These are phyloP conservation scores for Eristalis intricaria DNA, from an alignment of 2,888 invertebrate species.

Conservation along the genomic window DNA sequence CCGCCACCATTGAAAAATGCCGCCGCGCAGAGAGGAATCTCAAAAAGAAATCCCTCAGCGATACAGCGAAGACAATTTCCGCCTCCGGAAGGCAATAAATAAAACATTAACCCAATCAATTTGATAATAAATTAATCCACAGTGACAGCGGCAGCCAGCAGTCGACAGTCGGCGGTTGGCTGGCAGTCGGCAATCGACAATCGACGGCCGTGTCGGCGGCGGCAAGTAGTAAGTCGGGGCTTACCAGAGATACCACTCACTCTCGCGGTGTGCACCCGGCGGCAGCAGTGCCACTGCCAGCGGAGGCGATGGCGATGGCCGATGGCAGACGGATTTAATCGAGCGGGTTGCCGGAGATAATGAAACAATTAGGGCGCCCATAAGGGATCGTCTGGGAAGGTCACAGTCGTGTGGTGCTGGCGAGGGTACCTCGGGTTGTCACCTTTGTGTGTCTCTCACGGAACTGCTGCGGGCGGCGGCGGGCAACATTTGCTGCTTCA, in stretches of 20 bases:
- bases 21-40: conserved; percentile 33
- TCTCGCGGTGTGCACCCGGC: background rate
- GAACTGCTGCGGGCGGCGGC: conserved; percentile 27
- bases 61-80: conserved; percentile 56
- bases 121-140: conserved; percentile 70
- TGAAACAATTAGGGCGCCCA: conserved; percentile 58
- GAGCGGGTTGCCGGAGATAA: conserved; percentile 42
- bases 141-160: conserved; percentile 59
- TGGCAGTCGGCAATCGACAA: background rate
- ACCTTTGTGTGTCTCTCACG: background rate
- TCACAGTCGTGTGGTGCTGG: conserved; percentile 23
- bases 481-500: conserved; percentile 15
- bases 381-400: conserved; percentile 56
- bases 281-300: background rate
- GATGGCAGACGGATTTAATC: conserved; percentile 25
- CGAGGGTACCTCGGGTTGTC: conserved; percentile 8
- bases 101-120: conserved; percentile 72
- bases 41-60: conserved; percentile 17
- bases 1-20: conserved; percentile 67
- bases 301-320: background rate
- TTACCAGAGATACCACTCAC: background rate
- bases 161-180: background rate
- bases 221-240: background rate
- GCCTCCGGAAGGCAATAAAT: conserved; percentile 70
- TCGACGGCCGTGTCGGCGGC: conserved; percentile 1